Conservation (phyloP, 1,140 invertebrate genomes). For the Melanaphis sacchari region DNA sequence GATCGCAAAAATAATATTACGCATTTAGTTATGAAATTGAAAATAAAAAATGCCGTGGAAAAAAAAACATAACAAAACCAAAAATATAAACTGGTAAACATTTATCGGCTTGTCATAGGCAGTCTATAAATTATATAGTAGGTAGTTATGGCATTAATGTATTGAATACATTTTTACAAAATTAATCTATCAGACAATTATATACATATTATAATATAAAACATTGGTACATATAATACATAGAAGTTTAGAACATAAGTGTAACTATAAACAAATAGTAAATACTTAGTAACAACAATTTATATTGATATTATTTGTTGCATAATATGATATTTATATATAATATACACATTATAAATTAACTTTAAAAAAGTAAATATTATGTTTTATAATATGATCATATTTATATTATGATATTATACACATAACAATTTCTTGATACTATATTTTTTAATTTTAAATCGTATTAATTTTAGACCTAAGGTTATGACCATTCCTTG, state of each 20-base stretch:
- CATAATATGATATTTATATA: too few species aligned
- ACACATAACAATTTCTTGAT: too few species aligned
- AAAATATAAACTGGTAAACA: background rate
- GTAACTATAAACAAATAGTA: background rate
- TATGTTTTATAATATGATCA: background rate
- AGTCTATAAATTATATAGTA: too few species aligned
- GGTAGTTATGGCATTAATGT: too few species aligned
- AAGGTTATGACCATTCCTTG: background rate
- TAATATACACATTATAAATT: too few species aligned
- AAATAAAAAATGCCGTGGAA: background rate
- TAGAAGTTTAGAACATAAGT: background rate
- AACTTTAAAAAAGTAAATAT: background rate
- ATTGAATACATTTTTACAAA: background rate
- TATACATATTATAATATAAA: background rate
- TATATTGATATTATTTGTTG: too few species aligned
- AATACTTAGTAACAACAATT: too few species aligned
- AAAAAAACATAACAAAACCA: background rate
- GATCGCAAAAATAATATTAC: background rate
- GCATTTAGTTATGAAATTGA: background rate
- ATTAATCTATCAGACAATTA: background rate
- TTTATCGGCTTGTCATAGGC: background rate
- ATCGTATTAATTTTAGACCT: background rate
- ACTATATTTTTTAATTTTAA: background rate
- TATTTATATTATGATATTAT: too few species aligned
- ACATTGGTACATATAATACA: too few species aligned